phyloP scores from a whole-genome alignment of 2,113 vertebrate genomes.

The Lepus europaeus region DNA sequence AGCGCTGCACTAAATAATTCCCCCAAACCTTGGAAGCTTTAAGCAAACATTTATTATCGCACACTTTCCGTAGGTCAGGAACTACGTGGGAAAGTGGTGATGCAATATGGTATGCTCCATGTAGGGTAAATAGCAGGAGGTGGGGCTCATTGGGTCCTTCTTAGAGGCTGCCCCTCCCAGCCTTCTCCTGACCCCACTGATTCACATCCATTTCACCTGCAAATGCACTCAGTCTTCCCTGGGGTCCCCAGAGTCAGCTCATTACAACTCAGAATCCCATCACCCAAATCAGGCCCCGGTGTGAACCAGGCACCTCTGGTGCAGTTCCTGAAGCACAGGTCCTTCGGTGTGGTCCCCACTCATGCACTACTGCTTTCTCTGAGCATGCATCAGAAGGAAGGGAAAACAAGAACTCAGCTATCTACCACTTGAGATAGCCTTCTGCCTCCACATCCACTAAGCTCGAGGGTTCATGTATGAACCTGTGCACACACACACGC shows the following conservation, averaged over 20 bases:
- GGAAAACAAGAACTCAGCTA: background rate
- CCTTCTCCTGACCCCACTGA: accelerated
- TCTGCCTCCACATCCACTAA: background rate
- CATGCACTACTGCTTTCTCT: too few species aligned
- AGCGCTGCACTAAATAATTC: background rate
- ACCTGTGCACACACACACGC: too few species aligned
- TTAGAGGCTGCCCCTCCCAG: background rate
- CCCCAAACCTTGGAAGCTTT: background rate
- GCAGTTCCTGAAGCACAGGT: background rate
- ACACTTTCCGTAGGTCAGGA: background rate
- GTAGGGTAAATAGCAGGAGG: background rate
- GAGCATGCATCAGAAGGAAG: background rate
- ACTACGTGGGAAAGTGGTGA: too few species aligned
- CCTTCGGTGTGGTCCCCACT: too few species aligned
- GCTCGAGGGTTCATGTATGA: accelerated
- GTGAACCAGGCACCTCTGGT: background rate
- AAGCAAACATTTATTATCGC: background rate
- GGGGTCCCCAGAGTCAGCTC: background rate
- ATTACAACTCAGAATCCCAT: background rate
- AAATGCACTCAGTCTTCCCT: background rate
- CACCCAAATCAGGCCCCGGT: background rate
- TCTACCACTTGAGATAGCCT: background rate
- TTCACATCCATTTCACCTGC: background rate
- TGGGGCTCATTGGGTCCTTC: background rate
- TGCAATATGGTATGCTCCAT: too few species aligned